A percentile compares a stretch with the other conserved stretches of the same genome.
These are phyloP conservation scores for Diplosoma virens DNA, from an alignment of 23 tunicate genomes.

Conservation along the genomic window DNA sequence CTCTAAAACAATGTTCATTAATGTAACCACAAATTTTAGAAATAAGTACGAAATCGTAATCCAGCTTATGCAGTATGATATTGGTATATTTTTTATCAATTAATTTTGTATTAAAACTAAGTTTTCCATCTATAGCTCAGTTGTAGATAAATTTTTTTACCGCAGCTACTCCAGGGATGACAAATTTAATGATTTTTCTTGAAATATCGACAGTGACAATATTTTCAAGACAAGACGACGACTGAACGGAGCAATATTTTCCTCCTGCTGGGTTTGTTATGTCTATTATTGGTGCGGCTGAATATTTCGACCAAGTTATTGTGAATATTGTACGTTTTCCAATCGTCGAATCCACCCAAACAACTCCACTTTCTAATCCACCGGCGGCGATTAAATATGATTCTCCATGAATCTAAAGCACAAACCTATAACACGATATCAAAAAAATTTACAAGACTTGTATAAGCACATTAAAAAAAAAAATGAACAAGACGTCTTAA, in stretches of 20 bases:
- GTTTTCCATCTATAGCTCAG: no score
- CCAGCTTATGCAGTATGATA: no score
- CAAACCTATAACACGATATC: no score
- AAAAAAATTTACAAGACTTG: no score
- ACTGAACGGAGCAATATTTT: neutral
- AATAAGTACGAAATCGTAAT: no score
- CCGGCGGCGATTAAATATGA: neutral
- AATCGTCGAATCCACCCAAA: conserved; percentile 42
- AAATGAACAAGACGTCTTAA: no score
- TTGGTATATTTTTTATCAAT: no score
- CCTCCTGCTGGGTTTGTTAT: conserved; percentile 25
- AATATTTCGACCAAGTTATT: conserved; percentile 39
- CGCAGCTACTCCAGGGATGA: conserved; percentile 54
- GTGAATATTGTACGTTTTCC: conserved; percentile 55
- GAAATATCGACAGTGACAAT: neutral
- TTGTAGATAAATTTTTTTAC: no score
- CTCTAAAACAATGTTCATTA: no score
- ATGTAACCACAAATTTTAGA: no score
- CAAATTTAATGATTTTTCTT: conserved; percentile 25
- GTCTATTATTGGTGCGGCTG: neutral
- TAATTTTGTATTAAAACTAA: no score
- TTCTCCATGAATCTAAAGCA: conserved; percentile 29
- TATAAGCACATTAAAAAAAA: no score
- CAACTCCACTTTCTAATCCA: neutral
- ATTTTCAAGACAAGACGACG: neutral